These are phyloP conservation scores for Proisotoma minuta DNA, from an alignment of 2,888 invertebrate genomes.

Conservation along the genomic window DNA sequence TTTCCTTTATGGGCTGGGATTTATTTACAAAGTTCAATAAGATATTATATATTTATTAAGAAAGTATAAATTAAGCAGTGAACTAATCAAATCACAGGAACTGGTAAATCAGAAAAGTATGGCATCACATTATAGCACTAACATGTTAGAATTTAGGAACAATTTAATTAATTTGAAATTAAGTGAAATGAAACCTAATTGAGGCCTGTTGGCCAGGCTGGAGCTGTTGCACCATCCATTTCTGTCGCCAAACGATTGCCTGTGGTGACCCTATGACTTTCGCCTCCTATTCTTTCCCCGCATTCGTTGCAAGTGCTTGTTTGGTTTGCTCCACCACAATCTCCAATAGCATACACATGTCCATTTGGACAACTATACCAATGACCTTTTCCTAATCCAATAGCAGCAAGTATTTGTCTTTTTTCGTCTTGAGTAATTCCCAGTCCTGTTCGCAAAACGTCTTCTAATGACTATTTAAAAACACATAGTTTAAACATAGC, in stretches of 20 bases:
- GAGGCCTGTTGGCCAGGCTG: neutral
- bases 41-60: too few species aligned
- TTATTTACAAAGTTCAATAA: too few species aligned
- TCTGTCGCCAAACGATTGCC: neutral
- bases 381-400: conserved; percentile 9
- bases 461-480: conserved; percentile 29
- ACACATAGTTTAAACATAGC: neutral
- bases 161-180: neutral
- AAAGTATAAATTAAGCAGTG: too few species aligned
- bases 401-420: conserved; percentile 24
- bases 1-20: too few species aligned
- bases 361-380: conserved; percentile 1
- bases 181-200: neutral
- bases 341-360: neutral
- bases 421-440: conserved; percentile 35
- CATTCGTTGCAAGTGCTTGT: neutral
- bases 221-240: neutral
- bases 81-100: too few species aligned
- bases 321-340: neutral
- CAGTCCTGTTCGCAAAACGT: conserved; percentile 26
- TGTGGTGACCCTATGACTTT: neutral
- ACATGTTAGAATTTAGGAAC: too few species aligned
- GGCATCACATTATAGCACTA: too few species aligned
- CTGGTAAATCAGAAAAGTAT: too few species aligned
- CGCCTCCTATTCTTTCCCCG: neutral